Percentiles rank a stretch among this genome's conserved stretches.
These are phyloP conservation scores for Sus cebifrons DNA, from an alignment of 2,797 vertebrate species.

Conservation along the genomic window DNA sequence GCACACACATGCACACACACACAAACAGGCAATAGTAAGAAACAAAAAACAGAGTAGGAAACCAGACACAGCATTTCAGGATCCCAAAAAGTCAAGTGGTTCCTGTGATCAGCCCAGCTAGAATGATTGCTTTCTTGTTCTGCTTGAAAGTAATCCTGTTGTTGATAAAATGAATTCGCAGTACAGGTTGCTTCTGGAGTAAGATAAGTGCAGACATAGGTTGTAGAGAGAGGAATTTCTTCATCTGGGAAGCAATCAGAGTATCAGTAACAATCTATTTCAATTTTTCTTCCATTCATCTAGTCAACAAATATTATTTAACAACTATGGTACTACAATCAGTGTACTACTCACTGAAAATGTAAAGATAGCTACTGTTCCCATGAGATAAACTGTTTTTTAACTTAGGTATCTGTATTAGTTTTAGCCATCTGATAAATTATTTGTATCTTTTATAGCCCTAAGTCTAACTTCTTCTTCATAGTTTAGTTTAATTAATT, in stretches of 20 bases:
- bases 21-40: background rate
- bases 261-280: background rate
- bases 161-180: constrained; percentile 17
- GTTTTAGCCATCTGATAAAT: background rate
- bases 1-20: background rate
- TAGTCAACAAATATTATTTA: background rate
- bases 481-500: constrained; percentile 16
- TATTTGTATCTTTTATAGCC: background rate
- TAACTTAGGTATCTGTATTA: constrained; percentile 16
- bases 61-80: background rate
- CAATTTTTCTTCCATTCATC: background rate
- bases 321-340: background rate
- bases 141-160: background rate
- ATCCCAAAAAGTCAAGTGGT: background rate
- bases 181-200: background rate
- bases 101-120: background rate
- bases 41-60: background rate
- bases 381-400: background rate
- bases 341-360: background rate
- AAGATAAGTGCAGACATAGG: background rate
- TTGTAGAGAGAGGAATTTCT: background rate
- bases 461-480: background rate
- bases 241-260: background rate
- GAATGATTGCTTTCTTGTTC: background rate
- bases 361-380: background rate